phyloP scores from a whole-genome alignment of 92 coral and sea anemone species.

The Epizoanthus stellaris region DNA sequence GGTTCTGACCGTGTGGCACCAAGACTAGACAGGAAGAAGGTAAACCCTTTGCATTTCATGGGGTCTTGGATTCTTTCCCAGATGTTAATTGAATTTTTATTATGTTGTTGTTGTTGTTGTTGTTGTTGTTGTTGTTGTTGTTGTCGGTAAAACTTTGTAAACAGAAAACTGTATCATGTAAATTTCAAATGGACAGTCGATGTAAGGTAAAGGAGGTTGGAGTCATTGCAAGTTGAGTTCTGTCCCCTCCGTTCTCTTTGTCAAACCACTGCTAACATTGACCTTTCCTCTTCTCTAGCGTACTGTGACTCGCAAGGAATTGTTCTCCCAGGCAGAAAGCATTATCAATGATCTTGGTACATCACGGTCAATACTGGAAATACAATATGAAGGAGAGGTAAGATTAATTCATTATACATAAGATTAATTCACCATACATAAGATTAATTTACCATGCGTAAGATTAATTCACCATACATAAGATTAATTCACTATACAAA shows the following conservation, averaged over 20 bases:
- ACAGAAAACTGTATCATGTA: no score
- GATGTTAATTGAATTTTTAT: background rate
- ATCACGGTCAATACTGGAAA: slow-evolving; percentile 94
- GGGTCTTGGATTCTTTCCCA: background rate
- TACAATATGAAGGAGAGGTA: slow-evolving; percentile 98
- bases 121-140: no score
- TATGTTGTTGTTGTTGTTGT: no score
- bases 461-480: background rate
- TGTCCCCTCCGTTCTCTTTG: no score
- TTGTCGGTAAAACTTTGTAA: no score
- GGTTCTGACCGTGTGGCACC: slow-evolving; percentile 99
- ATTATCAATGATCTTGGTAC: slow-evolving; percentile 94
- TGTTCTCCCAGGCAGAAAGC: slow-evolving; percentile 91
- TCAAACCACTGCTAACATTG: no score
- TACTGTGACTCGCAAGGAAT: slow-evolving; percentile 87
- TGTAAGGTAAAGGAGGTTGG: no score
- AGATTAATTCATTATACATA: background rate
- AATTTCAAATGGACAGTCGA: no score
- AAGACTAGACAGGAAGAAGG: slow-evolving; percentile 97
- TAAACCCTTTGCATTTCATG: slow-evolving; percentile 4
- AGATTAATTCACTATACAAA: background rate
- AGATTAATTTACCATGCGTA: slow-evolving; percentile 24
- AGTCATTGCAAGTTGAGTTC: no score
- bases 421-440: background rate
- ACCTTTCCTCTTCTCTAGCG: slow-evolving; percentile 58